phyloP scores from a whole-genome alignment of 2,113 vertebrate species.

The Alouatta palliata region DNA sequence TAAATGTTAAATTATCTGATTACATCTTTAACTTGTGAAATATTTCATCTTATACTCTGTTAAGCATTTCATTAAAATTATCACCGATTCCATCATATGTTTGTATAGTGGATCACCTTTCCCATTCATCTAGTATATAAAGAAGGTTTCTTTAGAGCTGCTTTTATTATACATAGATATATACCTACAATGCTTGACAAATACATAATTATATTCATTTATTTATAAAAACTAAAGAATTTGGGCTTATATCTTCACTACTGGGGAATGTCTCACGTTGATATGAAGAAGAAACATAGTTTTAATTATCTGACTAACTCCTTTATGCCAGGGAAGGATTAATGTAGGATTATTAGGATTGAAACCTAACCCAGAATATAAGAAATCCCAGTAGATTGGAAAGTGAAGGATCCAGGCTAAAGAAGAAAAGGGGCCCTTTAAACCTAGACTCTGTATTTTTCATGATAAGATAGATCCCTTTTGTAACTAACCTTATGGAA shows the following conservation, averaged over 20 bases:
- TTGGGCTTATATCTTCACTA: conserved; percentile 35
- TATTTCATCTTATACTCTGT: not conserved
- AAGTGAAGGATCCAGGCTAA: not conserved
- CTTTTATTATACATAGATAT: conserved; percentile 35
- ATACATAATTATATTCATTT: conserved; percentile 50
- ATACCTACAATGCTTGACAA: not conserved
- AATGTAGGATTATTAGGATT: conserved; percentile 53
- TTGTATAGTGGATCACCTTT: conserved; percentile 33
- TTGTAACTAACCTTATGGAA: not conserved
- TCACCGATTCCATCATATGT: not conserved
- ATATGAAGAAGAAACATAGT: conserved; percentile 33
- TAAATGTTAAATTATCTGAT: conserved; percentile 14
- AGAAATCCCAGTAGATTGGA: conserved; percentile 34
- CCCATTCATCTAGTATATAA: not conserved
- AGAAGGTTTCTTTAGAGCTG: conserved; percentile 34
- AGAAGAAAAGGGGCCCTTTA: not conserved
- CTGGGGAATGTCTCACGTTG: conserved; percentile 35
- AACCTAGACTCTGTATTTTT: not conserved
- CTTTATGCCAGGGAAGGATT: conserved; percentile 56
- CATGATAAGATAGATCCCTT: not conserved
- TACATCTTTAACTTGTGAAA: conserved; percentile 50
- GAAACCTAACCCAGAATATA: conserved; percentile 30
- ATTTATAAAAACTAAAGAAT: conserved; percentile 52
- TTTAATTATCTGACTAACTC: conserved; percentile 52
- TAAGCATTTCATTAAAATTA: conserved; percentile 47